A percentile compares a stretch with the other conserved stretches of the same genome.
phyloP scores from a whole-genome alignment of 2,113 vertebrate genomes.

The Albula glossodonta region DNA sequence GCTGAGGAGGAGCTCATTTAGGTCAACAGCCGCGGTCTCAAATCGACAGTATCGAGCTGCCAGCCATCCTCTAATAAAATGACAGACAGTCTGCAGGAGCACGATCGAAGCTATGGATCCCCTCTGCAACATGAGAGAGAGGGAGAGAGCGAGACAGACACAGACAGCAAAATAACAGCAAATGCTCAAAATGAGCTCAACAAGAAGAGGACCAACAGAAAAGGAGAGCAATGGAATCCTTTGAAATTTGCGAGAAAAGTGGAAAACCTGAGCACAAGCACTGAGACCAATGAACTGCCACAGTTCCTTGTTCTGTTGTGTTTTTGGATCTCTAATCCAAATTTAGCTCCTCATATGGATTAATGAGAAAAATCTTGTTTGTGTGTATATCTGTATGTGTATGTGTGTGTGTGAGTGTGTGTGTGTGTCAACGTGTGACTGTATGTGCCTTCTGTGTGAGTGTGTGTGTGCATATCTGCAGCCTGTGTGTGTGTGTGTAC shows the following conservation, averaged over 20 bases:
- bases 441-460: not conserved
- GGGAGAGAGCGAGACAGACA: conserved; percentile 48
- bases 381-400: too few relatives aligned
- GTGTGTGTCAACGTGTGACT: conserved; percentile 12
- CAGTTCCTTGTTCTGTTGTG: not conserved
- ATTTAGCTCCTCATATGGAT: not conserved
- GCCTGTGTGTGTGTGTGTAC: too few relatives aligned
- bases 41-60: conserved; percentile 69
- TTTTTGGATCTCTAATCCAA: not conserved
- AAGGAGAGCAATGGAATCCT: conserved; percentile 51
- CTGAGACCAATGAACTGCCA: not conserved
- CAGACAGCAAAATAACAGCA: conserved; percentile 14
- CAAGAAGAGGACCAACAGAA: conserved; percentile 39
- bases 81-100: conserved; percentile 64
- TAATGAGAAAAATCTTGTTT: not conserved
- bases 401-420: not conserved
- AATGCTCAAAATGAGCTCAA: conserved; percentile 44
- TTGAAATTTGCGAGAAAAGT: conserved; percentile 43
- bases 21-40: conserved; percentile 59
- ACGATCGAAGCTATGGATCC: conserved; percentile 72
- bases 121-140: conserved; percentile 38
- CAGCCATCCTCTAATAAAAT: conserved; percentile 71
- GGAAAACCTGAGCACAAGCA: not conserved
- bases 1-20: conserved; percentile 57
- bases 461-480: not conserved